These are phyloP conservation scores for Micoletzkya japonica DNA, from an alignment of 2,888 invertebrate genomes.

Conservation along the genomic window DNA sequence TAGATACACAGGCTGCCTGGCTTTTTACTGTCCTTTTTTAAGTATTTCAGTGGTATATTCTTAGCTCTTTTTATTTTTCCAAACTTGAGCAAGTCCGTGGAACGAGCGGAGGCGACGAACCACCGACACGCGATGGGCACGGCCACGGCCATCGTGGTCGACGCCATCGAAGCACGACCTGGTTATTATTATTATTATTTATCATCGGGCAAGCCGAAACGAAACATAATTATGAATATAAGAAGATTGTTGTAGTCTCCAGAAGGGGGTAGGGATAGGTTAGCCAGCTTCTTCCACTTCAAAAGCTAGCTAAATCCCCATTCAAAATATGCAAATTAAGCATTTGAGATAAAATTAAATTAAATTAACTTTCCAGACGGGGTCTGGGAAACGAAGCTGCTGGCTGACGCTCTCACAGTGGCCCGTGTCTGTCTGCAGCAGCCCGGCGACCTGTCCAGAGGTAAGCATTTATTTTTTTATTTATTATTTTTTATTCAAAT, in stretches of 20 bases:
- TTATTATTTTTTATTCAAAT: too few relatives aligned
- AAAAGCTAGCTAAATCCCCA: not conserved
- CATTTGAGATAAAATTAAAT: too few relatives aligned
- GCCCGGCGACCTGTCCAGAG: slow-evolving; percentile 33
- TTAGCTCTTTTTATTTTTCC: too few relatives aligned
- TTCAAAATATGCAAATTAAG: not conserved
- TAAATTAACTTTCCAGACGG: slow-evolving; percentile 37
- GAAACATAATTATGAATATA: too few relatives aligned
- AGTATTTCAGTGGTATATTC: too few relatives aligned
- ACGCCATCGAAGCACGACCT: slow-evolving; percentile 36
- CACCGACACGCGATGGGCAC: slow-evolving; percentile 40
- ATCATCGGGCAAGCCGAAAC: not conserved
- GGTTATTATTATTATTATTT: slow-evolving; percentile 27
- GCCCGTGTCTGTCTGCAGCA: slow-evolving; percentile 40
- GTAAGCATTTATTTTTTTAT: not conserved
- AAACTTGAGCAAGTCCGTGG: slow-evolving; percentile 10
- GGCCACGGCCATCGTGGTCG: slow-evolving; percentile 44
- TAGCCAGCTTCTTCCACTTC: not conserved
- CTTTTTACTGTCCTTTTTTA: too few relatives aligned
- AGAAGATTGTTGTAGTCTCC: not conserved
- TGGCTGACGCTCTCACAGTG: slow-evolving; percentile 40
- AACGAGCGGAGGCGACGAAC: slow-evolving; percentile 15
- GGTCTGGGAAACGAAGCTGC: slow-evolving; percentile 38
- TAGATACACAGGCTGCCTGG: too few relatives aligned
- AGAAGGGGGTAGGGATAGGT: not conserved